phyloP scores from a whole-genome alignment of 2,797 vertebrate genomes.

The Channallabes apus region DNA sequence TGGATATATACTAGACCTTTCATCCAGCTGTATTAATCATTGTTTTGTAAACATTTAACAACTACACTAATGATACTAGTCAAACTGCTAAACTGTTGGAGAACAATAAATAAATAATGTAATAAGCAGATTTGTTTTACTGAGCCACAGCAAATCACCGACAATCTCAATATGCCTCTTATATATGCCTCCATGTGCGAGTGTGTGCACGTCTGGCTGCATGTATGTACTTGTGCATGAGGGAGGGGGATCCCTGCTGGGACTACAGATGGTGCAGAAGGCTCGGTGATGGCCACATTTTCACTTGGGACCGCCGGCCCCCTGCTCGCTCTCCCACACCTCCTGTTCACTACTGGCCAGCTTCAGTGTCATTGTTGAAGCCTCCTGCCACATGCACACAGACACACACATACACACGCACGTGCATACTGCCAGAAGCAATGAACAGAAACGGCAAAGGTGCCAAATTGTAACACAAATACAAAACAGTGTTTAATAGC shows the following conservation, averaged over 20 bases:
- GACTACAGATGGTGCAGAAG: conserved; percentile 76
- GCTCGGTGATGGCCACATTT: conserved; percentile 73
- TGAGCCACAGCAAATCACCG: conserved; percentile 51
- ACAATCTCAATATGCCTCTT: conserved; percentile 51
- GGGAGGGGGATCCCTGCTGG: conserved; percentile 67
- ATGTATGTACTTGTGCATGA: conserved; percentile 50
- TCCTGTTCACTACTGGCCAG: conserved; percentile 72
- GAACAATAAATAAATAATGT: conserved; percentile 2
- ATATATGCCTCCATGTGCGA: conserved; percentile 44
- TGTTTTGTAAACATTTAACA: neutral
- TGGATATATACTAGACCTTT: neutral
- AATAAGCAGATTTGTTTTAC: conserved; percentile 45
- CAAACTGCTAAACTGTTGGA: neutral
- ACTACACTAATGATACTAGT: neutral
- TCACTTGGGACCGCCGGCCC: conserved; percentile 73
- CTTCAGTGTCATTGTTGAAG: conserved; percentile 51
- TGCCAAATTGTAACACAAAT: conserved; percentile 51
- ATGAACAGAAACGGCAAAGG: conserved; percentile 36
- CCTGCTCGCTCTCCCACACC: conserved; percentile 75
- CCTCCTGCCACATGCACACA: conserved; percentile 43
- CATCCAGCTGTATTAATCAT: neutral
- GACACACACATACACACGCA: conserved; percentile 19
- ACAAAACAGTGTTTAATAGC: conserved; percentile 44
- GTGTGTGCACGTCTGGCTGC: conserved; percentile 51
- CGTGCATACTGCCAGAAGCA: conserved; percentile 41